Base-by-base conservation (phyloP, 64 coral and sea anemone species). In the Platygyra sinensis region DNA sequence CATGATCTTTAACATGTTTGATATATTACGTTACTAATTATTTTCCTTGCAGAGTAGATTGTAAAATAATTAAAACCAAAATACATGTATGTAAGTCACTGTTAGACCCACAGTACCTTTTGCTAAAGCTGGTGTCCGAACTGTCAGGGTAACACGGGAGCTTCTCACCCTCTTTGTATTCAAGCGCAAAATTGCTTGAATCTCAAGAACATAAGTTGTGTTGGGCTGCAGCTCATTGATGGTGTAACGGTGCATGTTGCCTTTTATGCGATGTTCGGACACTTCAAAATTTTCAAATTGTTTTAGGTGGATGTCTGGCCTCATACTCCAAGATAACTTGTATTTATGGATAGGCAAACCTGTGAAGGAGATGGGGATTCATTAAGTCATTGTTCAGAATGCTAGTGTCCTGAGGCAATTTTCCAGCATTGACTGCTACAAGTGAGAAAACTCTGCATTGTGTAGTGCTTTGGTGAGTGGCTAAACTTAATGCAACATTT, bases 271-370 rank as follows among this genome's bases (percentile, higher is more conserved):
- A 14, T 65, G 27, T 29, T 91, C 52, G 3, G 22, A 38, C 0
- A 91, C 89, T 22, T 60, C 4, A 28, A 91, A 27, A 14, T 72
- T 14, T 14, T n/a, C 31, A 11, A 52, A 63, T 46, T 91, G 28
- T 1, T 84, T 24, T 16, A 46, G 36, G 20, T 51, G 69, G 5
- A 19, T 7, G 42, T 91, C 80, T 17, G 60, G 72, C 57, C 80
- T 82, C 16, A 22, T 7, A 29, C 89, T 91, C 89, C 89, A 91
- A 8, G 36, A 84, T 22, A 91, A 32, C 14, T 63, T 72, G 24
- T 91, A 91, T 15, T 31, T 30, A 38, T 76, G 50, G 5, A 91
- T 19, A 0, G 80, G 89, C 6, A 91, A 12, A 36, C 60, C 89
- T 91, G 59, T 33, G 18, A 76, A 49, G 33, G 10, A 76, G 24